These are phyloP conservation scores for Pseudorasbora parva DNA, from an alignment of 2,113 vertebrate species.

Conservation along the genomic window DNA sequence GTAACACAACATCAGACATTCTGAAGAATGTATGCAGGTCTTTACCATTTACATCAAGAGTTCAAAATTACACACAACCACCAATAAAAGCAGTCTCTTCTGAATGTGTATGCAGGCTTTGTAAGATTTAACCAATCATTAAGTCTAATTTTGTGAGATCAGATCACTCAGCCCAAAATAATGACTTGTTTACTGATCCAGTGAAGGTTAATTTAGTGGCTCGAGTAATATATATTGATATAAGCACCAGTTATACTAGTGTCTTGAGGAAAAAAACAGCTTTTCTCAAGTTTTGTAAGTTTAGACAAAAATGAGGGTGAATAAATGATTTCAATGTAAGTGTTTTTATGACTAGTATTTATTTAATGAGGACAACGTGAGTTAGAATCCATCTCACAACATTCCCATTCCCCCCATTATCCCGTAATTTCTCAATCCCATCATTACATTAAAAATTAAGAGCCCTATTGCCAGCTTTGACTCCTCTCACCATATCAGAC, in stretches of 20 bases:
- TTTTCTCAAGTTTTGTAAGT: not conserved
- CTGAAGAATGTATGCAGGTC: not conserved
- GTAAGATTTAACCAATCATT: not conserved
- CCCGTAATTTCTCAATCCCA: not conserved
- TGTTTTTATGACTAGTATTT: not conserved
- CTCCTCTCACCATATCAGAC: no score
- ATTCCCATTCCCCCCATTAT: not conserved
- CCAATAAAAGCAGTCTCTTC: not conserved
- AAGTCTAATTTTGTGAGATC: no score
- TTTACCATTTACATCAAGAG: not conserved
- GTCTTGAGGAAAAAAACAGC: not conserved
- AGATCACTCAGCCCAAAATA: not conserved
- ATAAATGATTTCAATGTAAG: not conserved
- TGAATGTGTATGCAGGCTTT: not conserved
- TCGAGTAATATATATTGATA: not conserved
- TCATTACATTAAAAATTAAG: no score
- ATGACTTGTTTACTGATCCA: not conserved
- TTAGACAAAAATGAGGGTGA: not conserved
- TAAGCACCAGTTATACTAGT: not conserved
- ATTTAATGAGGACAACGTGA: not conserved
- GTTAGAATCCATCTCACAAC: not conserved
- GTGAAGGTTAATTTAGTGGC: not conserved
- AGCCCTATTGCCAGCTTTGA: no score
- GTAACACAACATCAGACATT: not conserved
- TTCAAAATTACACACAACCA: not conserved